These are phyloP conservation scores for Eupristina koningsbergeri DNA, from an alignment of 1,140 invertebrate genomes.

Conservation along the genomic window DNA sequence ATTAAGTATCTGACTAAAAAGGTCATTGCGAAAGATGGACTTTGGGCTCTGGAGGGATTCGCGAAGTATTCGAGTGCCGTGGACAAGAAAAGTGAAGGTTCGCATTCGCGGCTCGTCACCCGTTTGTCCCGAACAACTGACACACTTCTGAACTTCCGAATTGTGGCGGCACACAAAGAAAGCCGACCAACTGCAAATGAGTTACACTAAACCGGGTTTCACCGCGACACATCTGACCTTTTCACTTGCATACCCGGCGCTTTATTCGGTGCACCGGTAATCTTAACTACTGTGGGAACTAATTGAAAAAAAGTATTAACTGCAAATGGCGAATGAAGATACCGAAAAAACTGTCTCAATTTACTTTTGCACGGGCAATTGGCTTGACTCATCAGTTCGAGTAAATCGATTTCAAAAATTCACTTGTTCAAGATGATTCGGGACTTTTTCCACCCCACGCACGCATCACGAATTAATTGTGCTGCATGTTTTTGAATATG, in stretches of 20 bases:
- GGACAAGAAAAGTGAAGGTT: conserved; percentile 44
- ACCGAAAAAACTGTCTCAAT: conserved; percentile 40
- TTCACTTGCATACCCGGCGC: conserved; percentile 24
- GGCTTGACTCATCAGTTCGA: neutral
- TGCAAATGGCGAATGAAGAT: neutral
- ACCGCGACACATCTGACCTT: conserved; percentile 33
- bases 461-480: neutral
- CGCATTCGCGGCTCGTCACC: neutral
- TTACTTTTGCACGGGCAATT: conserved; percentile 4
- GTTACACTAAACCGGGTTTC: conserved; percentile 42
- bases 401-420: conserved; percentile 23
- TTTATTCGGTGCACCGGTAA: conserved; percentile 33
- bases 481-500: neutral
- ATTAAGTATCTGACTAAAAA: neutral
- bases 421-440: neutral
- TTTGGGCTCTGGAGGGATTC: neutral
- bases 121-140: conserved; percentile 37
- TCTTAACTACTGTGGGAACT: conserved; percentile 46
- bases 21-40: conserved; percentile 12
- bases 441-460: neutral
- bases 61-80: conserved; percentile 2
- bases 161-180: conserved; percentile 13
- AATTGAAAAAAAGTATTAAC: conserved; percentile 42
- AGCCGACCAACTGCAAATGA: conserved; percentile 39
- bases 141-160: conserved; percentile 42